Evolutionary conservation across 2,888 invertebrate genomes (phyloP).

Genomic region (Drosophila barbarae): DNA sequence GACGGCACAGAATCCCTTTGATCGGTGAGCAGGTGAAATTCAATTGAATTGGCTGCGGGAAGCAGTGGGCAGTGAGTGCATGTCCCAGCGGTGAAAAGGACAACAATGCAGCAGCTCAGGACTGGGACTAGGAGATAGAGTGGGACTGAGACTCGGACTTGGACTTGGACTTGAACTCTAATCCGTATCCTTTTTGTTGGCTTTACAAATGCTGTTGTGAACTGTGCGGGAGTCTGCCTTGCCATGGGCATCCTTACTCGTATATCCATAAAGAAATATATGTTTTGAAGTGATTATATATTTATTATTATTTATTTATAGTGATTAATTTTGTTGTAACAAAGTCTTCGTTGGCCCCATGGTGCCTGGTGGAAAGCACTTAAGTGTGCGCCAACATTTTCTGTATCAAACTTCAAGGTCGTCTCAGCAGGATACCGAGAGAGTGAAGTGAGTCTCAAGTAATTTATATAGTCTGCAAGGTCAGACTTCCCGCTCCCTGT

Average conservation of each 20-base stretch:
- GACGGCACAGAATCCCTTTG: background rate
- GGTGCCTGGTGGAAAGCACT: constrained; percentile 41
- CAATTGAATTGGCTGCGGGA: background rate
- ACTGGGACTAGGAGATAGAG: background rate
- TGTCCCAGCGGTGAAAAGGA: constrained; percentile 1
- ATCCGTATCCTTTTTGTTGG: background rate
- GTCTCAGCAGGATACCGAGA: background rate
- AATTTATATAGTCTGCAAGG: constrained; percentile 45
- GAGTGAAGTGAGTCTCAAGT: constrained; percentile 1
- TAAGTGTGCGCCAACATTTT: constrained; percentile 53
- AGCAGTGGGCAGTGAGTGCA: background rate
- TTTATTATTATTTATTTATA: background rate
- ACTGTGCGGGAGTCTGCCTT: background rate
- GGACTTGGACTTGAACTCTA: too few relatives aligned
- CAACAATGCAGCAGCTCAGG: constrained; percentile 16
- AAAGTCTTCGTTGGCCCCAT: constrained; percentile 11
- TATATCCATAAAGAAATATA: background rate
- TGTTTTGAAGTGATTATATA: background rate
- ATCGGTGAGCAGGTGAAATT: background rate
- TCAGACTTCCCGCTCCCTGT: constrained; percentile 1
- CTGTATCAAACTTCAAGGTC: constrained; percentile 31
- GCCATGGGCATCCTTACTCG: background rate
- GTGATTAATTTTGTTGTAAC: background rate
- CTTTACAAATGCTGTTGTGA: constrained; percentile 23
- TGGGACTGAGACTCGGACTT: background rate